These are phyloP conservation scores for Cenopis cana DNA, from an alignment of 2,888 invertebrate genomes.

Conservation along the genomic window DNA sequence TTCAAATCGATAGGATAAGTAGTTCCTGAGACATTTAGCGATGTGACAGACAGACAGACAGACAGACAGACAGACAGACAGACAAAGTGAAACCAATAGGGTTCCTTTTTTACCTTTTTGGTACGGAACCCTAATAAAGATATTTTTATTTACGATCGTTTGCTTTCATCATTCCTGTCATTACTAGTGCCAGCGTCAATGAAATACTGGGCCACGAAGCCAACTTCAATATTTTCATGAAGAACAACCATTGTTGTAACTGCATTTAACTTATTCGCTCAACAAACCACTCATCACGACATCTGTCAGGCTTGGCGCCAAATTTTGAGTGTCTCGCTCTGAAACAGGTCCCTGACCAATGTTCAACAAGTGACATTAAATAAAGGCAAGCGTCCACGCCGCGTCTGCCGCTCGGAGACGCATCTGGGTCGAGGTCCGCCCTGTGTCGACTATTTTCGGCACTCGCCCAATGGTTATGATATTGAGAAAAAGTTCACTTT, in stretches of 20 bases:
- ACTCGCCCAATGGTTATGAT: slow-evolving; percentile 69
- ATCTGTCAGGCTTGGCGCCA: slow-evolving; percentile 24
- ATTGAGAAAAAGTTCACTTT: slow-evolving; percentile 45
- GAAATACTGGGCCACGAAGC: not conserved
- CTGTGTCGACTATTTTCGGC: slow-evolving; percentile 67
- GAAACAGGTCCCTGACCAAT: slow-evolving; percentile 35
- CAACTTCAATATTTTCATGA: not conserved
- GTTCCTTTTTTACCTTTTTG: no score
- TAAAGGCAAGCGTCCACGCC: slow-evolving; percentile 34
- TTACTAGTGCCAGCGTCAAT: not conserved
- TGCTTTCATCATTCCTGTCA: not conserved
- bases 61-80: no score
- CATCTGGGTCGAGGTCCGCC: slow-evolving; percentile 74
- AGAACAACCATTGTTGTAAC: slow-evolving; percentile 2
- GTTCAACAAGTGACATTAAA: slow-evolving; percentile 42
- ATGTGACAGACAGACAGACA: no score
- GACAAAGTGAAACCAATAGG: no score
- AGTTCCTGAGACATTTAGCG: no score
- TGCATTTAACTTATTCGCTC: slow-evolving; percentile 5
- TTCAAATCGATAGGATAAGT: no score
- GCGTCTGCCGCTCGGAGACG: slow-evolving; percentile 46
- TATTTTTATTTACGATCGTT: not conserved
- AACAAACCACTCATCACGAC: slow-evolving; percentile 7
- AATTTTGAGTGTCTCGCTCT: slow-evolving; percentile 14
- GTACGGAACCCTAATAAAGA: no score